Evolutionary conservation across 2,797 vertebrate genomes (phyloP).

Genomic region (Chelmon rostratus): DNA sequence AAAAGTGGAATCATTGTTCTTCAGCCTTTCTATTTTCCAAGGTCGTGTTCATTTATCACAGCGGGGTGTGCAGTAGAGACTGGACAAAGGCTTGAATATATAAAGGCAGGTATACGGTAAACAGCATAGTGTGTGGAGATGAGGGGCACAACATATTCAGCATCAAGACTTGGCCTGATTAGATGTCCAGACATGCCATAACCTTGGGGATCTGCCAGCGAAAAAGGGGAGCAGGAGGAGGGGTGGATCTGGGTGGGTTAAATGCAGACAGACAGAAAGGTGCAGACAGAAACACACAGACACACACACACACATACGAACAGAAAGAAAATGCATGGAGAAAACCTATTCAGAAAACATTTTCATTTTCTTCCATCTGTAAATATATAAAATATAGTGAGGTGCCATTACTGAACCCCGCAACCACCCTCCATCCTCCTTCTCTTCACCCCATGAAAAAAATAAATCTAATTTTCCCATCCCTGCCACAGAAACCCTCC

Average conservation of each 20-base stretch:
- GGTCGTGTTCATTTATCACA: constrained; percentile 86
- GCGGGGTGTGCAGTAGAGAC: constrained; percentile 66
- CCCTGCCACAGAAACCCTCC: constrained; percentile 80
- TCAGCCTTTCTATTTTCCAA: constrained; percentile 83
- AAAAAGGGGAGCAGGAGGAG: constrained; percentile 55
- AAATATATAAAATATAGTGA: constrained; percentile 74
- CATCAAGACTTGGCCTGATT: constrained; percentile 80
- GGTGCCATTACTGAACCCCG: constrained; percentile 78
- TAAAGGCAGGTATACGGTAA: constrained; percentile 77
- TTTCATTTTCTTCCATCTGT: constrained; percentile 79
- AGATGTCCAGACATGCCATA: constrained; percentile 86
- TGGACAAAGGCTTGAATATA: constrained; percentile 82
- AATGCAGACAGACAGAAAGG: constrained; percentile 67
- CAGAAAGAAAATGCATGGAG: constrained; percentile 64
- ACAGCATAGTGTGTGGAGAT: constrained; percentile 67
- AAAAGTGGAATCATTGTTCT: constrained; percentile 78
- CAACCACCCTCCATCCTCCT: constrained; percentile 62
- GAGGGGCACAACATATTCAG: constrained; percentile 78
- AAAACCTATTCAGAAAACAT: constrained; percentile 79
- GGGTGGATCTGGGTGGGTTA: constrained; percentile 57
- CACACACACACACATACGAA: constrained; percentile 49
- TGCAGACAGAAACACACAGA: constrained; percentile 57
- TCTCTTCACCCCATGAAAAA: constrained; percentile 81
- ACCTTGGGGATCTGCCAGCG: constrained; percentile 81
- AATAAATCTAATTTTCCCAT: constrained; percentile 88